phyloP scores from a whole-genome alignment of 2,797 vertebrate species.

The Cynodonichthys magdalenae region DNA sequence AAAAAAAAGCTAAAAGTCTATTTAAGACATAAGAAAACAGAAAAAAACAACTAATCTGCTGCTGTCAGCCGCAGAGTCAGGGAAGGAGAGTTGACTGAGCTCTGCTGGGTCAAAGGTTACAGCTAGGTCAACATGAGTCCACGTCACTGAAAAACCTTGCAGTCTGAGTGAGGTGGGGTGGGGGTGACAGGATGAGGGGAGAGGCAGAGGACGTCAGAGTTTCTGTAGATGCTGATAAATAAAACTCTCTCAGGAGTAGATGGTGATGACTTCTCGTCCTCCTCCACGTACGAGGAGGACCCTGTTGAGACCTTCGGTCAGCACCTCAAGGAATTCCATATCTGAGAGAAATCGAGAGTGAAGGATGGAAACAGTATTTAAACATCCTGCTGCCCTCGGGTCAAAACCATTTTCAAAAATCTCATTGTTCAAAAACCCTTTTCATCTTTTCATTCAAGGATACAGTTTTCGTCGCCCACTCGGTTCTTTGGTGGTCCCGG shows the following conservation, averaged over 20 bases:
- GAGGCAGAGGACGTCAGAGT: slow-evolving; percentile 36
- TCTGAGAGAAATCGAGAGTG: slow-evolving; percentile 78
- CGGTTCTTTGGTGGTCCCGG: slow-evolving; percentile 95
- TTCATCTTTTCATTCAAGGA: slow-evolving; percentile 57
- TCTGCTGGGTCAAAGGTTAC: slow-evolving; percentile 6
- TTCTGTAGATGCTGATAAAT: slow-evolving; percentile 11
- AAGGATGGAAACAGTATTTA: slow-evolving; percentile 24
- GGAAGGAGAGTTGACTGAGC: background rate
- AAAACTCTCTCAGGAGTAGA: slow-evolving; percentile 91
- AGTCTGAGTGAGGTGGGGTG: slow-evolving; percentile 26
- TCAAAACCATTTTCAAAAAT: too few species aligned
- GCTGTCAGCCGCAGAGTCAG: background rate
- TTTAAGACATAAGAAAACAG: too few species aligned
- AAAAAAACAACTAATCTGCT: background rate
- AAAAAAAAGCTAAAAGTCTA: too few species aligned
- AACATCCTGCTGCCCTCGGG: too few species aligned
- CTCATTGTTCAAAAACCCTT: too few species aligned
- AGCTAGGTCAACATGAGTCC: slow-evolving; percentile 8
- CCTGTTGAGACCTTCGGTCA: slow-evolving; percentile 95
- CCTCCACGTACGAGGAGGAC: slow-evolving; percentile 97
- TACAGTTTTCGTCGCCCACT: slow-evolving; percentile 97
- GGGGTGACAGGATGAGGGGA: slow-evolving; percentile 28
- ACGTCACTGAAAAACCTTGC: slow-evolving; percentile 18
- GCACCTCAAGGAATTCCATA: slow-evolving; percentile 98
- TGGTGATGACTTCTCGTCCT: slow-evolving; percentile 98